Evolutionary conservation across 2,113 vertebrate genomes (phyloP).

Genomic region (Panthera tigris): DNA sequence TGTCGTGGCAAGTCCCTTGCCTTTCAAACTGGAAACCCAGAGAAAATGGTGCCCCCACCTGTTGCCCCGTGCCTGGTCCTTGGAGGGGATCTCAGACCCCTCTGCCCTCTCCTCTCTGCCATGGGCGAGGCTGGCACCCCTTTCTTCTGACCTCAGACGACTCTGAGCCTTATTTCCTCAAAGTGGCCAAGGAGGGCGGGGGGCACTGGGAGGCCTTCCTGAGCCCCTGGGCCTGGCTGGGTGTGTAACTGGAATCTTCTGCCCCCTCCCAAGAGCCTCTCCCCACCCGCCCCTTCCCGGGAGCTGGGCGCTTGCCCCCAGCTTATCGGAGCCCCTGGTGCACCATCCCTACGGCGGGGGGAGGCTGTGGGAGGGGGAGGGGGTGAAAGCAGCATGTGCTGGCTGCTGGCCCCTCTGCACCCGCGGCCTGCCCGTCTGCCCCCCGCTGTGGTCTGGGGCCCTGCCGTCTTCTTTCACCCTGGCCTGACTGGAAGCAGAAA

Average conservation of each 20-base stretch:
- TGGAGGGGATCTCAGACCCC: not conserved
- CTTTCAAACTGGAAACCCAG: conserved; percentile 84
- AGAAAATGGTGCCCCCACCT: conserved; percentile 67
- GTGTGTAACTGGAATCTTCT: conserved; percentile 54
- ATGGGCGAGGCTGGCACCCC: conserved; percentile 38
- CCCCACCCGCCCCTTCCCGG: conserved; percentile 30
- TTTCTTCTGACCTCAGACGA: conserved; percentile 74
- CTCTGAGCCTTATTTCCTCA: conserved; percentile 76
- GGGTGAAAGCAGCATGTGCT: too few relatives aligned
- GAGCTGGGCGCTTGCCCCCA: not conserved
- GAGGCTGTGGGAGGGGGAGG: not conserved
- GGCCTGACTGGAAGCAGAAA: conserved; percentile 78
- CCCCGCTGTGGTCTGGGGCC: not conserved
- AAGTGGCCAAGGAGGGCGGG: not conserved
- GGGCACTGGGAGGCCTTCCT: not conserved
- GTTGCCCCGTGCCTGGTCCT: not conserved
- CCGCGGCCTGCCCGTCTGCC: not conserved
- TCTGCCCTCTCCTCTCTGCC: conserved; percentile 49
- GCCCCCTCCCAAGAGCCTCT: not conserved
- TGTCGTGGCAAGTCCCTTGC: conserved; percentile 33
- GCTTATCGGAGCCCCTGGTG: fast-evolving
- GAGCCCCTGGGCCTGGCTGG: not conserved
- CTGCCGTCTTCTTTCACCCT: not conserved
- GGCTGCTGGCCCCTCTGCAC: not conserved
- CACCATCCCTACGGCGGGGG: fast-evolving